These are phyloP conservation scores for Thalassarche chlororhynchos DNA, from an alignment of 2,113 vertebrate species.

Conservation along the genomic window DNA sequence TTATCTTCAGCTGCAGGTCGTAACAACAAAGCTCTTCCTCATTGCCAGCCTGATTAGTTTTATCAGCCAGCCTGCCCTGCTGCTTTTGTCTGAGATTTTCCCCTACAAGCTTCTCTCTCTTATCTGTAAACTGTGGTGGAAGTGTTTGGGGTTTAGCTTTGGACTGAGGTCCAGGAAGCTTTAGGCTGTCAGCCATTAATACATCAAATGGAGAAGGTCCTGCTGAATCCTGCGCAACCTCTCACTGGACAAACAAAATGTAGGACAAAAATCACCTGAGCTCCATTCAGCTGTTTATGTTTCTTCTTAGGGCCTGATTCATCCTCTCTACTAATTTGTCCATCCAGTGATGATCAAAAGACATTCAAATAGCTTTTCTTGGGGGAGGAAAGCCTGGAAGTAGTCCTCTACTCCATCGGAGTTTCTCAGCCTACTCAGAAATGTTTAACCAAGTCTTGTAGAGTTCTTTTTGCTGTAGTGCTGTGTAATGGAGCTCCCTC, in stretches of 20 bases:
- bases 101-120: neutral
- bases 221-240: neutral
- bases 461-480: neutral
- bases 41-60: neutral
- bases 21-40: slow-evolving; percentile 37
- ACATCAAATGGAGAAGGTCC: neutral
- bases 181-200: neutral
- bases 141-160: neutral
- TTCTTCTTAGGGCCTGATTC: neutral
- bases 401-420: neutral
- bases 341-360: neutral
- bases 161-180: neutral
- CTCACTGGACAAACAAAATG: neutral
- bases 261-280: neutral
- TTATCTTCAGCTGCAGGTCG: slow-evolving; percentile 35
- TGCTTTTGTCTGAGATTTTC: slow-evolving; percentile 4
- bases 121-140: neutral
- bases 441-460: neutral
- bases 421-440: neutral
- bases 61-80: neutral
- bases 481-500: slow-evolving; percentile 2
- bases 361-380: neutral
- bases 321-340: neutral
- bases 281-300: neutral
- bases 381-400: neutral